Percentiles rank a stretch among this genome's conserved stretches.
Evolutionary conservation across 2,113 vertebrate species (phyloP).

Genomic region (Myxocyprinus asiaticus): DNA sequence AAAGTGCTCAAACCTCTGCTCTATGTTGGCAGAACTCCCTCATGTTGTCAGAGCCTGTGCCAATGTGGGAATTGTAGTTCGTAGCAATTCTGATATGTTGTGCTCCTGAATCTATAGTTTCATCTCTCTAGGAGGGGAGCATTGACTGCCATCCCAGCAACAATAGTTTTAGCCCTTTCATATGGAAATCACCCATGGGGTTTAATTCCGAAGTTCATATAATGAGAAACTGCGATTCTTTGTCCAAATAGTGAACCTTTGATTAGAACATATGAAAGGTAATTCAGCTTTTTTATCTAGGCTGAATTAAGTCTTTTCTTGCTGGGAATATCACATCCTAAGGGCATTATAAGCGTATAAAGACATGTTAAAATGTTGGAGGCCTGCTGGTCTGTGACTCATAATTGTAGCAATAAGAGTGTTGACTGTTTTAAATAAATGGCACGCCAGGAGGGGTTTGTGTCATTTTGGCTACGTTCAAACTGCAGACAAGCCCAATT

Average conservation of each 20-base stretch:
- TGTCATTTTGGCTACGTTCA: slow-evolving; percentile 4
- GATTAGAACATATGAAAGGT: slow-evolving; percentile 42
- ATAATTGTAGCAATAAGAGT: slow-evolving; percentile 11
- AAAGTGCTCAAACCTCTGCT: not conserved
- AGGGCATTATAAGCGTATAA: slow-evolving; percentile 9
- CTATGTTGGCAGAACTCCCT: no score
- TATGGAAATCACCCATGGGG: slow-evolving; percentile 45
- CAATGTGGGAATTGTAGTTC: slow-evolving; percentile 1
- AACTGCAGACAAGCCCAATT: no score
- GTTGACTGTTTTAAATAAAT: slow-evolving; percentile 21
- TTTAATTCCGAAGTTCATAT: slow-evolving; percentile 7
- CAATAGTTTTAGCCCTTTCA: slow-evolving; percentile 31
- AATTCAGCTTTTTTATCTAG: slow-evolving; percentile 10
- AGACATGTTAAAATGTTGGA: slow-evolving; percentile 14
- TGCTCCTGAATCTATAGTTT: slow-evolving; percentile 22
- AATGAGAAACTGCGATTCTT: slow-evolving; percentile 25
- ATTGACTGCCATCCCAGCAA: slow-evolving; percentile 4
- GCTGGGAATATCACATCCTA: not conserved
- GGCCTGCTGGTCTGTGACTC: slow-evolving; percentile 11
- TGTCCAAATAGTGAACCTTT: slow-evolving; percentile 27
- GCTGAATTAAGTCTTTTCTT: slow-evolving; percentile 21
- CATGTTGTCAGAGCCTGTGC: not conserved
- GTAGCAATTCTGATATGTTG: slow-evolving; percentile 1
- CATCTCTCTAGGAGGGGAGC: slow-evolving; percentile 30
- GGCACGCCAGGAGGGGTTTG: not conserved